phyloP scores from a whole-genome alignment of 2,797 vertebrate genomes.

The Danionella dracula region DNA sequence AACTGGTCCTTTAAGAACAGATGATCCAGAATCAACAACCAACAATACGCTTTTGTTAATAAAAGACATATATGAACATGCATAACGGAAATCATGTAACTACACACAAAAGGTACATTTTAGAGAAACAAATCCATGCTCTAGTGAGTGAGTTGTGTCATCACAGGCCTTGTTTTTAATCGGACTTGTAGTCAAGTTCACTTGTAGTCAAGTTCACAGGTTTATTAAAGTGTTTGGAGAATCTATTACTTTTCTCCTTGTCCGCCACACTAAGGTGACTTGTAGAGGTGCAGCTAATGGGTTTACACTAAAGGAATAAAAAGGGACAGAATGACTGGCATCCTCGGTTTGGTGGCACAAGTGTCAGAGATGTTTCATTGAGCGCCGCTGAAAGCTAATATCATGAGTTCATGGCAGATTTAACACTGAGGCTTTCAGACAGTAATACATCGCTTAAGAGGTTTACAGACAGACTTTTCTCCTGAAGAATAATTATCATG shows the following conservation, averaged over 20 bases:
- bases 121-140: no score
- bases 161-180: no score
- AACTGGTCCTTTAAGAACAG: no score
- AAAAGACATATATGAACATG: no score
- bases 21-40: no score
- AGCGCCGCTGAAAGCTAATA: not conserved
- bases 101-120: no score
- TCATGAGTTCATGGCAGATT: not conserved
- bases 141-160: no score
- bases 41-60: no score
- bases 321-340: not conserved
- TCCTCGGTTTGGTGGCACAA: not conserved
- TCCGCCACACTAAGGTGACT: not conserved
- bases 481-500: not conserved
- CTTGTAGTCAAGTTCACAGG: not conserved
- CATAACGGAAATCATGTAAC: no score
- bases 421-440: not conserved
- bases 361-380: not conserved
- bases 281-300: not conserved
- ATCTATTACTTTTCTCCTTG: not conserved
- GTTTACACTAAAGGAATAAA: conserved; percentile 2
- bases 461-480: not conserved
- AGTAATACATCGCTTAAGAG: not conserved
- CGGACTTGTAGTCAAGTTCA: not conserved
- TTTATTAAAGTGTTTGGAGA: conserved; percentile 7